phyloP scores from a whole-genome alignment of 2,797 vertebrate species.

The Salarias fasciatus region DNA sequence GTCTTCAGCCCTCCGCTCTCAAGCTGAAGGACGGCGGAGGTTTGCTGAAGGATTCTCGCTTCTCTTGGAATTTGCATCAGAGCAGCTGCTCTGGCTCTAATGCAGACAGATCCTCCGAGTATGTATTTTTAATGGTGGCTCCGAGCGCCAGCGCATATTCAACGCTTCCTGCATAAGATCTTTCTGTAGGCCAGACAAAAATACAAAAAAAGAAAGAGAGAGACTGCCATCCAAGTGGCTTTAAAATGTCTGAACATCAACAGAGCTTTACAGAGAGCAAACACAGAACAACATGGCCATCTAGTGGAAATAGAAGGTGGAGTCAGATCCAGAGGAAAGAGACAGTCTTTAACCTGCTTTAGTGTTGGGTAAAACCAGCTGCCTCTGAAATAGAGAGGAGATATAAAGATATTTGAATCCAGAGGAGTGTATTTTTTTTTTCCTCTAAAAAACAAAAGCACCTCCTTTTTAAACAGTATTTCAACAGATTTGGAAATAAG shows the following conservation, averaged over 20 bases:
- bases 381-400: too few species aligned
- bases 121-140: slow-evolving; percentile 27
- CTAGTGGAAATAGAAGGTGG: slow-evolving; percentile 60
- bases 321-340: too few species aligned
- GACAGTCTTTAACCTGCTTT: too few species aligned
- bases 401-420: too few species aligned
- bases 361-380: too few species aligned
- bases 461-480: too few species aligned
- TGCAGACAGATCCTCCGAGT: slow-evolving; percentile 18
- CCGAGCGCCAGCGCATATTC: slow-evolving; percentile 20
- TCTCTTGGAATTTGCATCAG: slow-evolving; percentile 14
- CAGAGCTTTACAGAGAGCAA: background rate
- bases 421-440: too few species aligned
- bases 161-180: slow-evolving; percentile 22
- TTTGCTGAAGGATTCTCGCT: too few species aligned
- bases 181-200: slow-evolving; percentile 9
- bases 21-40: slow-evolving; percentile 28
- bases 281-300: slow-evolving; percentile 47
- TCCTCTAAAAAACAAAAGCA: too few species aligned
- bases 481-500: too few species aligned
- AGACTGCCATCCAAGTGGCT: slow-evolving; percentile 14
- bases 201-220: slow-evolving; percentile 8
- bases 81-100: slow-evolving; percentile 9
- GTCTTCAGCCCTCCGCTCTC: slow-evolving; percentile 35
- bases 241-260: slow-evolving; percentile 9